Evolutionary conservation across 2,888 invertebrate genomes (phyloP).

Genomic region (Actias luna): DNA sequence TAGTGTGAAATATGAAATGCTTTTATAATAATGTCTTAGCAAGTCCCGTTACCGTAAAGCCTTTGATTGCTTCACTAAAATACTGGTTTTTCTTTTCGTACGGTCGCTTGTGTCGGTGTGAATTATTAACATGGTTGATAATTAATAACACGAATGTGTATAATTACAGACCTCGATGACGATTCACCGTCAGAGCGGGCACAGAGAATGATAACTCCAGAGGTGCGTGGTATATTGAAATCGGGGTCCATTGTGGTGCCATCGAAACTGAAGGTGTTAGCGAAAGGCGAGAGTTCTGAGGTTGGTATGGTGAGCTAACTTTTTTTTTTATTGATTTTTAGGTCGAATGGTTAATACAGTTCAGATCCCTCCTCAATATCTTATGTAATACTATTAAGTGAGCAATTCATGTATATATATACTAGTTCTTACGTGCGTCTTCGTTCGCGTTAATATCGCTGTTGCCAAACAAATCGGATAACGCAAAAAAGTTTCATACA

Average conservation of each 20-base stretch:
- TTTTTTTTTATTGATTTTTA: conserved; percentile 14
- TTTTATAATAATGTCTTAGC: not conserved
- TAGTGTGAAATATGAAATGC: not conserved
- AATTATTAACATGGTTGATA: not conserved
- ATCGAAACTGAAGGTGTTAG: conserved; percentile 61
- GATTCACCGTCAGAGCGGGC: conserved; percentile 76
- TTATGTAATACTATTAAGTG: too few relatives aligned
- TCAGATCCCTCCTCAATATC: too few relatives aligned
- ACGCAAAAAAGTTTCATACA: too few relatives aligned
- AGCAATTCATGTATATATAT: too few relatives aligned
- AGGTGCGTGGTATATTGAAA: conserved; percentile 80
- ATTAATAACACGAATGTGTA: not conserved
- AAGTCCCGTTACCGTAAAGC: conserved; percentile 14
- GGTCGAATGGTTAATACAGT: too few relatives aligned
- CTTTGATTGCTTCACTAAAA: conserved; percentile 32
- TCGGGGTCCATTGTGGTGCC: conserved; percentile 74
- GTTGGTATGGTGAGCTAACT: conserved; percentile 44
- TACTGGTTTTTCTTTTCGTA: conserved; percentile 12
- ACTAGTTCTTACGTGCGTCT: too few relatives aligned
- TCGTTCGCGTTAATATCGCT: too few relatives aligned
- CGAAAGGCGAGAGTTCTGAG: conserved; percentile 79
- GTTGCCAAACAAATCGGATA: too few relatives aligned
- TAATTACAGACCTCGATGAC: conserved; percentile 65
- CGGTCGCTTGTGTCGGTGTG: conserved; percentile 1
- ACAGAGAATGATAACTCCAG: conserved; percentile 78